Base-by-base conservation (phyloP, 1,140 invertebrate species). In the Halotydeus destructor region DNA sequence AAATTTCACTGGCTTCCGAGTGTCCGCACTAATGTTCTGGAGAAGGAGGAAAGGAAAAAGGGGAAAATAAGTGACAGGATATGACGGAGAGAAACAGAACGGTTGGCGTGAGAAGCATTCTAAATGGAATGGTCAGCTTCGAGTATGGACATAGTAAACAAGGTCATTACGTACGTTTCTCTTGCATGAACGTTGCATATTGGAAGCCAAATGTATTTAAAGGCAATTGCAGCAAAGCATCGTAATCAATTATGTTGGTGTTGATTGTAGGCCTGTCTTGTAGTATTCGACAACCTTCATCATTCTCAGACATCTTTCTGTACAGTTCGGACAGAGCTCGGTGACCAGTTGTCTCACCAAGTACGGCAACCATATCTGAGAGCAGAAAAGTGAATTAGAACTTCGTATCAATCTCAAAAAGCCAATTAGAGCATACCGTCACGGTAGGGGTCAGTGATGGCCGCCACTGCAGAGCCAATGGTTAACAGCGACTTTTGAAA, bases 1-100 rank as follows among this genome's bases (percentile, higher is more conserved):
- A 63, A 94, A 98, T 51, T 78, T 75, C 1, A 97, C 88, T 25
- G 74, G 65, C 46, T 75, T 60, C 50, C 93, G 68, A 26, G 78
- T 77, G 66, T 98, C 89, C 3, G 91, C 85, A 12, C 79, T 83
- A n/a, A 94, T 82, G 52, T 78, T 71, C 74, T 81, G 50, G 12
- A 63, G 62, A 33, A 19, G 2, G 9, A 21, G 22, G 38, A 45
- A 18, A 36, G 19, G 3, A 6, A 5, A 21, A 43, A 12, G 23
- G 34, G 24, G 16, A 8, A 41, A 24, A 43, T 12, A 5, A 16
- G 5, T 24, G 12, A 37, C 16, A 21, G 16, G 21, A 23, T 16
- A 23, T 37, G 41, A 38, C 24, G 34, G 18, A 14, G 28, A 30
- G n/a, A 30, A 9, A 30, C 28, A 30, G n/a, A 9, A 30, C 28